Percentiles rank a stretch among this genome's conserved stretches.
These are phyloP conservation scores for Pyrgilauda ruficollis DNA, from an alignment of 2,113 vertebrate genomes.

Conservation along the genomic window DNA sequence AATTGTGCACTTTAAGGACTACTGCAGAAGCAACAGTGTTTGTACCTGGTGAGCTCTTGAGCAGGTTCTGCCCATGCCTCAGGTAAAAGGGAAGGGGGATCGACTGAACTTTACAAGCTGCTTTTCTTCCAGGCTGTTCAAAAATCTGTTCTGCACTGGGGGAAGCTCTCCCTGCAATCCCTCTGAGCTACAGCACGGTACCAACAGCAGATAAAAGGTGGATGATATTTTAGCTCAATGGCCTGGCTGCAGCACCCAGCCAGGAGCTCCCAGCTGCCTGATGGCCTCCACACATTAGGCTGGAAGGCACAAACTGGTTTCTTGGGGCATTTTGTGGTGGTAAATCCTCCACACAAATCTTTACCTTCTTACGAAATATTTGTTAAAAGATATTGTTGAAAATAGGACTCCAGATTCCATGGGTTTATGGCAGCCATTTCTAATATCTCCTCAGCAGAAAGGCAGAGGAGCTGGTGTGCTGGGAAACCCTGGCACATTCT, in stretches of 20 bases:
- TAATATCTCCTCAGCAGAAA: not conserved
- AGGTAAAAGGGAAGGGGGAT: not conserved
- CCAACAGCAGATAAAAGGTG: not conserved
- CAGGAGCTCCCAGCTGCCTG: not conserved
- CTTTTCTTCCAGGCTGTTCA: not conserved
- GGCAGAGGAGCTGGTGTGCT: not conserved
- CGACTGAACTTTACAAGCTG: not conserved
- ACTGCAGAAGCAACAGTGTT: accelerated
- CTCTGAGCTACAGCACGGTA: not conserved
- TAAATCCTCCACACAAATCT: not conserved
- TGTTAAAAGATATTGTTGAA: not conserved
- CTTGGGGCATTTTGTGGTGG: not conserved
- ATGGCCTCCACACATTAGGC: not conserved
- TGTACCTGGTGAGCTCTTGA: not conserved
- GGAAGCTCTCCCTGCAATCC: not conserved
- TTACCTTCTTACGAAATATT: not conserved
- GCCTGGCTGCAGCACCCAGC: not conserved
- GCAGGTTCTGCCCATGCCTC: not conserved
- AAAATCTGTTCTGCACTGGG: not conserved
- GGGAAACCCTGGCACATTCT: not conserved
- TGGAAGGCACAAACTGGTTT: not conserved
- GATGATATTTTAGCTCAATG: not conserved
- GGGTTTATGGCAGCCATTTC: not conserved
- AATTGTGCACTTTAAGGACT: not conserved
- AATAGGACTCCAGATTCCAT: not conserved